These are phyloP conservation scores for Sebastes cheni DNA, from an alignment of 2,797 vertebrate genomes.

Conservation along the genomic window DNA sequence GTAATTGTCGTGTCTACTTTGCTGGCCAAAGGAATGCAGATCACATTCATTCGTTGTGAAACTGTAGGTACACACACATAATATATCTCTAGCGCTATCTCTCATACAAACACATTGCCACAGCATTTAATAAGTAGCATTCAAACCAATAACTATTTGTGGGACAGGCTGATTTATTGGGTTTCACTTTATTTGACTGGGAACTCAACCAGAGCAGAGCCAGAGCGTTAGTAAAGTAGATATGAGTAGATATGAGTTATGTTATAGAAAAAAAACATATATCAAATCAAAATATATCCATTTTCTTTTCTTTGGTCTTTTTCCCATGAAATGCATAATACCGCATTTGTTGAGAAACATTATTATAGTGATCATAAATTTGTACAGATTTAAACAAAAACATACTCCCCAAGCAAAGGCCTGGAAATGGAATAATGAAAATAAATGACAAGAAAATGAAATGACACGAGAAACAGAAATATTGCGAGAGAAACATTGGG, in stretches of 20 bases:
- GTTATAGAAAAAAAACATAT: not conserved
- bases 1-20: constrained; percentile 12
- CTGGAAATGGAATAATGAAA: not conserved
- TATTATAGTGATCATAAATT: not conserved
- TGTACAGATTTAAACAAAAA: not conserved
- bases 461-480: not conserved
- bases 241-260: not conserved
- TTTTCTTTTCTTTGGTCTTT: not conserved
- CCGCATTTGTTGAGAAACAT: not conserved
- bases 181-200: not conserved
- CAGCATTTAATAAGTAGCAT: not conserved
- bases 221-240: not conserved
- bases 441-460: not conserved
- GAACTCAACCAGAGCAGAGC: not conserved
- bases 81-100: too few species aligned
- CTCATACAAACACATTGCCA: not conserved
- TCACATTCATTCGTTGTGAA: constrained; percentile 1
- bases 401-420: too few species aligned
- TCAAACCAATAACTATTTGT: constrained; percentile 14
- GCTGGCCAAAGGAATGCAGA: constrained; percentile 25
- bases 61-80: not conserved
- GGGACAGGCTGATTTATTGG: constrained; percentile 2
- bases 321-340: not conserved
- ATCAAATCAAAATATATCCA: not conserved
- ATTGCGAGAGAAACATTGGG: not conserved